These are phyloP conservation scores for Schizopygopsis pylzovi DNA, from an alignment of 2,797 vertebrate genomes.

Conservation along the genomic window DNA sequence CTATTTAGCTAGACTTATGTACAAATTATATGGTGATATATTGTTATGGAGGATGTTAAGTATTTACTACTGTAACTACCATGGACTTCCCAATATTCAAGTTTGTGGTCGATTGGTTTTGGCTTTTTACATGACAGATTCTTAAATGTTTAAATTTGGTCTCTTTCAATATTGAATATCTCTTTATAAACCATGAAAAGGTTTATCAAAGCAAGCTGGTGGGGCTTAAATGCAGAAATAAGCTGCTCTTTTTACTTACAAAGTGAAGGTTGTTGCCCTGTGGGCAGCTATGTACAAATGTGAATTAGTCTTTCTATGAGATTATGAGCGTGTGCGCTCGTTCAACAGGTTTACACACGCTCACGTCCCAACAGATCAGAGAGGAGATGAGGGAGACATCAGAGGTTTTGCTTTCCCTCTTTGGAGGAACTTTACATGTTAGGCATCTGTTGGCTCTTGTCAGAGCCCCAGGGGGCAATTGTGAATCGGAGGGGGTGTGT, in stretches of 20 bases:
- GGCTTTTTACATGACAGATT: background rate
- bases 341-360: conserved; percentile 74
- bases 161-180: background rate
- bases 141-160: background rate
- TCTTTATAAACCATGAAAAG: background rate
- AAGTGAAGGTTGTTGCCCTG: background rate
- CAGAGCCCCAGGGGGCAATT: conserved; percentile 68
- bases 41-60: conserved; percentile 9
- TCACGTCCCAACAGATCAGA: conserved; percentile 69
- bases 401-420: conserved; percentile 71
- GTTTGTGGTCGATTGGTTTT: no score
- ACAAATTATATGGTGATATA: conserved; percentile 21
- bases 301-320: conserved; percentile 45
- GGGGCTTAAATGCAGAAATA: conserved; percentile 62
- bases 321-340: conserved; percentile 58
- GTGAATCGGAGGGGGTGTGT: conserved; percentile 54
- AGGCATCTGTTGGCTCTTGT: conserved; percentile 84
- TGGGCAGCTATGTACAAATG: conserved; percentile 43
- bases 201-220: conserved; percentile 50
- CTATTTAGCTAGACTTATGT: conserved; percentile 2
- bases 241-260: background rate
- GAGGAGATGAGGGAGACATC: conserved; percentile 65
- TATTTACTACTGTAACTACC: background rate
- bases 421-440: conserved; percentile 76
- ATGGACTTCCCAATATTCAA: no score